These are phyloP conservation scores for Stratiomys singularior DNA, from an alignment of 2,888 invertebrate species.

Conservation along the genomic window DNA sequence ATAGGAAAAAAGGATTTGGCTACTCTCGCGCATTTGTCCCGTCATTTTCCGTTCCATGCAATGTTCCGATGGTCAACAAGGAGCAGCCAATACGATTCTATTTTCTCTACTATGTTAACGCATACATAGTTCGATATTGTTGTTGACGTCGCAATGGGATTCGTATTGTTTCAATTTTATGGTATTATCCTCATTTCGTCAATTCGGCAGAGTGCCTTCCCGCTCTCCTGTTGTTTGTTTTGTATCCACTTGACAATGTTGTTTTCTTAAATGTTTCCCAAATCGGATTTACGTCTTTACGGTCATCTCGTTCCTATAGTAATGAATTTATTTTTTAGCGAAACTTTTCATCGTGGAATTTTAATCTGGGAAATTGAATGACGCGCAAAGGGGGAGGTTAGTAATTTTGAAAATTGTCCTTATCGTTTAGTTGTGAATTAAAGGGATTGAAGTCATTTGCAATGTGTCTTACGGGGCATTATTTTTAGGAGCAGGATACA, in stretches of 20 bases:
- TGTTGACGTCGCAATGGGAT: slow-evolving; percentile 31
- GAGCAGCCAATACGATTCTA: background rate
- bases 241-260: background rate
- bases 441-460: too few relatives aligned
- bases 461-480: too few relatives aligned
- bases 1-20: slow-evolving; percentile 2
- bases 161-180: slow-evolving; percentile 39
- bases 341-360: slow-evolving; percentile 29
- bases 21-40: background rate
- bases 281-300: slow-evolving; percentile 41
- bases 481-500: too few relatives aligned
- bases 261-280: slow-evolving; percentile 25
- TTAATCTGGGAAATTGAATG: slow-evolving; percentile 32
- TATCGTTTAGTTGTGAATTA: background rate
- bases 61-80: background rate
- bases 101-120: background rate
- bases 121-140: slow-evolving; percentile 26
- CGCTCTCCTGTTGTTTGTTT: too few relatives aligned
- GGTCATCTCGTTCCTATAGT: slow-evolving; percentile 9
- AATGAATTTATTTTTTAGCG: slow-evolving; percentile 33
- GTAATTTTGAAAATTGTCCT: background rate
- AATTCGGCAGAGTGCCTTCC: background rate
- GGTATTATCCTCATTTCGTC: background rate
- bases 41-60: background rate
- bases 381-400: background rate